phyloP scores from a whole-genome alignment of 2,888 invertebrate species.

The Phortica magna region DNA sequence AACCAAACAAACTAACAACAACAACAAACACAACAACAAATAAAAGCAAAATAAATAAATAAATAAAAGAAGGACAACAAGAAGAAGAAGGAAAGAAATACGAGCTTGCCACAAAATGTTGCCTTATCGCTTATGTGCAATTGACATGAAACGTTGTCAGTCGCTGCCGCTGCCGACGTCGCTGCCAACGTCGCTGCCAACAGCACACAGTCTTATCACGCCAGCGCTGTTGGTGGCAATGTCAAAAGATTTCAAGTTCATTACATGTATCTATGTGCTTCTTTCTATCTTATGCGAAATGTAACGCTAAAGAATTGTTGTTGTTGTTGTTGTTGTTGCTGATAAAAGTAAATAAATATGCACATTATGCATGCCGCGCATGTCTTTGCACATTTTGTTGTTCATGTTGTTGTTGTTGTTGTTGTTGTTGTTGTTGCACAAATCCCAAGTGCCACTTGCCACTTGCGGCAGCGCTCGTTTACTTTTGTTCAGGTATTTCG shows the following conservation, averaged over 20 bases:
- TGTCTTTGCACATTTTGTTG: slow-evolving; percentile 37
- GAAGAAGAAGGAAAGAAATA: neutral
- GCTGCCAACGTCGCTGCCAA: neutral
- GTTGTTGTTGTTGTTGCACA: slow-evolving; percentile 34
- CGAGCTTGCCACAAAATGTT: neutral
- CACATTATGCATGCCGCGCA: slow-evolving; percentile 9
- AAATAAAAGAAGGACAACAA: neutral
- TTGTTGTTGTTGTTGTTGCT: no score
- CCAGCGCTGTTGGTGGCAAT: neutral
- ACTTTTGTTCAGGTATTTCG: slow-evolving; percentile 64
- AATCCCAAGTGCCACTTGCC: slow-evolving; percentile 26
- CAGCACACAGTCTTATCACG: neutral
- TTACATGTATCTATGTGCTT: no score
- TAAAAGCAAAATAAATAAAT: neutral
- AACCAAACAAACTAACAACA: slow-evolving; percentile 4
- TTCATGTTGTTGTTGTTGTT: slow-evolving; percentile 40
- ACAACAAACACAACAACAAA: neutral
- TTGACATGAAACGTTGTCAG: slow-evolving; percentile 2
- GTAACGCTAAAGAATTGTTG: no score
- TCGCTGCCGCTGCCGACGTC: neutral
- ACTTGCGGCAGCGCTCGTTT: neutral
- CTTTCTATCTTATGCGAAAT: no score
- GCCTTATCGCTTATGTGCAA: slow-evolving; percentile 14
- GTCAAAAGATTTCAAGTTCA: slow-evolving; percentile 7
- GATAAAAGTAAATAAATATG: slow-evolving; percentile 11